phyloP scores from a whole-genome alignment of 2,888 invertebrate genomes.

The Brachylomia viminalis region DNA sequence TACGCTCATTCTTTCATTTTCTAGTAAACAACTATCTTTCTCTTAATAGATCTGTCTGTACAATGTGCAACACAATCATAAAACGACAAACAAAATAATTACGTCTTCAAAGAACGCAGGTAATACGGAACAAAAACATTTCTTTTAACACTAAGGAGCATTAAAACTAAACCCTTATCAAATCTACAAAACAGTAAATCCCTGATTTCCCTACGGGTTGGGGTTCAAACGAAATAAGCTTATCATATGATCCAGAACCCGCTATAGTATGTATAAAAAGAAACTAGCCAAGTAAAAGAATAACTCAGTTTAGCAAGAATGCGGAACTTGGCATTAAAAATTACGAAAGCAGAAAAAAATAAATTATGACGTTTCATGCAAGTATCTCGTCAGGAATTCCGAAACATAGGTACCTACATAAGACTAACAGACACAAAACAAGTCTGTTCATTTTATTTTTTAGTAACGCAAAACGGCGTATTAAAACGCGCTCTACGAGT shows the following conservation, averaged over 20 bases:
- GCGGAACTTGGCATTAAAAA: background rate
- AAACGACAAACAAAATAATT: background rate
- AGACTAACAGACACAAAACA: no score
- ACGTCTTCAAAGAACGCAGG: background rate
- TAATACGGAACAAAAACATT: constrained; percentile 9
- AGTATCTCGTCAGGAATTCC: background rate
- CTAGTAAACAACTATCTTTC: background rate
- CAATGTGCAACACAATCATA: background rate
- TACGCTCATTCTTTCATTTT: background rate
- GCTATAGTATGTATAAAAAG: background rate
- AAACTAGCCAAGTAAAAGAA: constrained; percentile 14
- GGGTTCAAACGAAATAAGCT: constrained; percentile 45
- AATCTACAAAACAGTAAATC: constrained; percentile 48
- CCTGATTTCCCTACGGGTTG: constrained; percentile 50
- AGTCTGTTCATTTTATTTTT: background rate
- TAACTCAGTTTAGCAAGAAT: background rate
- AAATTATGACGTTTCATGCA: background rate
- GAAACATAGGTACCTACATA: background rate
- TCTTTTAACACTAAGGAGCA: constrained; percentile 35
- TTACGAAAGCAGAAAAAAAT: background rate
- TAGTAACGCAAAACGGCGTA: background rate
- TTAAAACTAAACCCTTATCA: constrained; percentile 56
- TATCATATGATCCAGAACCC: constrained; percentile 24
- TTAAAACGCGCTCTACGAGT: background rate
- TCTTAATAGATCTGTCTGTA: background rate